A percentile compares a stretch with the other conserved stretches of the same genome.
Conservation (phyloP, 30 jellyfish, hydroid and myxozoan species). For the Sanderia malayensis region DNA sequence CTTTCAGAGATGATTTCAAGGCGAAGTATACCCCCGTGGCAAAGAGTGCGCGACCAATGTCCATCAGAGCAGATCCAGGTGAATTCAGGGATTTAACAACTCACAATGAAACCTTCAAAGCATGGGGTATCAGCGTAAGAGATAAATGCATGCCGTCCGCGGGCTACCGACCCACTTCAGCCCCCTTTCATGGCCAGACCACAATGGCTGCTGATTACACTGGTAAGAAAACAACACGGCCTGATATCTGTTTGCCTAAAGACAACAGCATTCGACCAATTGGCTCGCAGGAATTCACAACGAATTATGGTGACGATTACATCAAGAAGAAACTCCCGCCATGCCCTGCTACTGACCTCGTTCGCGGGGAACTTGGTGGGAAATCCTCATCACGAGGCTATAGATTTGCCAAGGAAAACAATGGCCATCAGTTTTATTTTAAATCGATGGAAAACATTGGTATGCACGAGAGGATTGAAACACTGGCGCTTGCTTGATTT, state of each 20-base stretch:
- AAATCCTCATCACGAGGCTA: constrained; percentile 68
- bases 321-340: constrained; percentile 52
- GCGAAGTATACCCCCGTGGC: constrained; percentile 70
- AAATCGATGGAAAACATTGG: constrained; percentile 61
- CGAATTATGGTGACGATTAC: constrained; percentile 73
- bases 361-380: constrained; percentile 9
- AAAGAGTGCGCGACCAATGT: constrained; percentile 81
- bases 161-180: constrained; percentile 76
- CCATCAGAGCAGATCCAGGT: constrained; percentile 58
- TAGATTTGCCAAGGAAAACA: constrained; percentile 53
- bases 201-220: constrained; percentile 72
- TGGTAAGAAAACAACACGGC: constrained; percentile 60
- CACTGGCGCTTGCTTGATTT: constrained; percentile 50
- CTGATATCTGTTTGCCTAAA: constrained; percentile 81
- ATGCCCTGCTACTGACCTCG: constrained; percentile 92
- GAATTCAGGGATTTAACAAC: constrained; percentile 82
- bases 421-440: constrained; percentile 90
- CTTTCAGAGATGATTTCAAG: constrained; percentile 82
- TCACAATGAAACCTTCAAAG: constrained; percentile 90
- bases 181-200: constrained; percentile 91
- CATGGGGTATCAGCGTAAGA: constrained; percentile 76
- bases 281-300: constrained; percentile 82
- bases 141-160: constrained; percentile 56
- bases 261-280: constrained; percentile 56
- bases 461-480: constrained; percentile 48